Conservation (phyloP, 1,140 invertebrate species). For the Pinna nobilis region DNA sequence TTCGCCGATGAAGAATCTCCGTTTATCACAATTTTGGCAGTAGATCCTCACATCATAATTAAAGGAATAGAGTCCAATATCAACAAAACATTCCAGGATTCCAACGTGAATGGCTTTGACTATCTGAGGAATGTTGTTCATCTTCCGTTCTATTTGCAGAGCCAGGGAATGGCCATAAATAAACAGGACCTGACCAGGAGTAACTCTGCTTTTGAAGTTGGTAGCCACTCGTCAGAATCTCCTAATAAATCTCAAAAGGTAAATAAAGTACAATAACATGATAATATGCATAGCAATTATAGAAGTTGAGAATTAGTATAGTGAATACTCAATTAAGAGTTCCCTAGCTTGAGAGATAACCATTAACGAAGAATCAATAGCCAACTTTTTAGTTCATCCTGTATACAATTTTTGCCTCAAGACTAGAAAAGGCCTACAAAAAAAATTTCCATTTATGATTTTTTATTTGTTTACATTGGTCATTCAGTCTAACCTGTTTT, state of each 20-base stretch:
- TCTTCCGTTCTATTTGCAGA: conserved; percentile 97
- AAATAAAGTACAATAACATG: background rate
- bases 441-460: too few relatives aligned
- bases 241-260: conserved; percentile 44
- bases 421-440: too few relatives aligned
- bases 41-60: conserved; percentile 97
- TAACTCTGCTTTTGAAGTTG: conserved; percentile 39
- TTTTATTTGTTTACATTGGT: too few relatives aligned
- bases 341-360: too few relatives aligned
- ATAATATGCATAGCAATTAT: too few relatives aligned
- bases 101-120: conserved; percentile 90
- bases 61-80: conserved; percentile 97
- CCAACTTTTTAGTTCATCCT: too few relatives aligned
- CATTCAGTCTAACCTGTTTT: too few relatives aligned
- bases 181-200: conserved; percentile 54
- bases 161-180: conserved; percentile 85
- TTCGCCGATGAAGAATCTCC: conserved; percentile 93
- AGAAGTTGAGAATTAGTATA: too few relatives aligned
- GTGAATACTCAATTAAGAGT: too few relatives aligned
- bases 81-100: conserved; percentile 75
- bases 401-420: too few relatives aligned
- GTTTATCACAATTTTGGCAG: conserved; percentile 94
- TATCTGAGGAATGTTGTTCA: conserved; percentile 98
- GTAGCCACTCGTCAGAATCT: conserved; percentile 33
- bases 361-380: too few relatives aligned